Evolutionary conservation across 1,140 invertebrate species (phyloP).

Genomic region (Drosophila aff.): DNA sequence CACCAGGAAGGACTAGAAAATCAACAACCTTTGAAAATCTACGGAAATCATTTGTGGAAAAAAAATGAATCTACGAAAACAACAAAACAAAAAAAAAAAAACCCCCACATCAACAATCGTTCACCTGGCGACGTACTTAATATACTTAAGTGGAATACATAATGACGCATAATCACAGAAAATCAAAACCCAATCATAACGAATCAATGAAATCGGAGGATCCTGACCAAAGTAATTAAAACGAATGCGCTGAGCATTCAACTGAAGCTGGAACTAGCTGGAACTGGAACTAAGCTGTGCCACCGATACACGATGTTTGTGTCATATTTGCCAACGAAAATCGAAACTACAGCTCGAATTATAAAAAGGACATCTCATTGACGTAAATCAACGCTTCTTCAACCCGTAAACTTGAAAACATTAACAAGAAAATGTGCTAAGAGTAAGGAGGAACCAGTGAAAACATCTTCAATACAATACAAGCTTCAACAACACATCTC

Average conservation of each 20-base stretch:
- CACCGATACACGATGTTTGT: neutral
- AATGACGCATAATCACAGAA: too few relatives aligned
- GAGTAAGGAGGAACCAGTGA: neutral
- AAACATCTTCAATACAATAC: neutral
- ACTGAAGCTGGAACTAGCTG: neutral
- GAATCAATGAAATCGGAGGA: too few relatives aligned
- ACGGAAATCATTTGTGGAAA: neutral
- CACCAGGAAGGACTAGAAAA: neutral
- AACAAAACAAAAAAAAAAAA: too few relatives aligned
- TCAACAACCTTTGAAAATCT: neutral
- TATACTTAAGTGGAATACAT: too few relatives aligned
- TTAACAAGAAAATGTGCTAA: neutral
- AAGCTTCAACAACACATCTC: neutral
- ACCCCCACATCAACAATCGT: neutral
- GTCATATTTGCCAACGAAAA: neutral
- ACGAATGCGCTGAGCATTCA: too few relatives aligned
- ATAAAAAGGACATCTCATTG: neutral
- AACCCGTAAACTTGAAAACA: neutral
- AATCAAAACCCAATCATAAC: too few relatives aligned
- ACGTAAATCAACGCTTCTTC: neutral
- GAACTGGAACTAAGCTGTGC: neutral
- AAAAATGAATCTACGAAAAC: neutral
- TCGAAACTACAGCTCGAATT: neutral
- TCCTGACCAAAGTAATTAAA: neutral
- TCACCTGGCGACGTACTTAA: neutral